Evolutionary conservation across 2,113 vertebrate species (phyloP).

Genomic region (Scartelaos histophorus): DNA sequence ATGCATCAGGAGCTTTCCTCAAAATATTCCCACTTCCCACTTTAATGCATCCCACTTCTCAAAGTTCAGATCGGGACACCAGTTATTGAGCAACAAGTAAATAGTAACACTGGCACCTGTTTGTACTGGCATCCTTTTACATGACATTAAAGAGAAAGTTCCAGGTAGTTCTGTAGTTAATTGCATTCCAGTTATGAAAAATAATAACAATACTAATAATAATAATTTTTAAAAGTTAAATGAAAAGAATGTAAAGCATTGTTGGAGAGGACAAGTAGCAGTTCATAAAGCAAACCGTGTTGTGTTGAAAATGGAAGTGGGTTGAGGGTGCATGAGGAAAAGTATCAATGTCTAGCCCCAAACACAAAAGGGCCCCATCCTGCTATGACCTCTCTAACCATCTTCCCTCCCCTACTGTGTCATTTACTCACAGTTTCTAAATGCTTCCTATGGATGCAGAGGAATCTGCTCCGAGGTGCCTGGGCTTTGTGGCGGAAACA

Average conservation of each 20-base stretch:
- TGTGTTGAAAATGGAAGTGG: constrained; percentile 44
- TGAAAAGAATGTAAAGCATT: background rate
- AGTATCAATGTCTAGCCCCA: constrained; percentile 64
- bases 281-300: constrained; percentile 25
- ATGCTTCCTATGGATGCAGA: constrained; percentile 93
- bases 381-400: constrained; percentile 67
- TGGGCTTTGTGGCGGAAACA: constrained; percentile 86
- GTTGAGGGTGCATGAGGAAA: constrained; percentile 49
- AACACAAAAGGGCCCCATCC: constrained; percentile 71
- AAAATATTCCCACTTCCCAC: constrained; percentile 50
- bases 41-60: constrained; percentile 23
- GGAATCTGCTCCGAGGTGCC: constrained; percentile 95
- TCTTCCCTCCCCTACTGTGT: constrained; percentile 82
- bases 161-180: background rate
- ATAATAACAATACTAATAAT: too few relatives aligned
- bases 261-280: background rate
- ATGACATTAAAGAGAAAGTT: constrained; percentile 17
- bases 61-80: constrained; percentile 68
- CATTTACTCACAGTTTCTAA: constrained; percentile 86
- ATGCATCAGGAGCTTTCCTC: constrained; percentile 58
- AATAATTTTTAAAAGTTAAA: background rate
- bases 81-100: constrained; percentile 26
- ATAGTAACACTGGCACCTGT: constrained; percentile 22
- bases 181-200: background rate
- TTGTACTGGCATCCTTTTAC: constrained; percentile 28